Evolutionary conservation across 2,888 invertebrate species (phyloP).

Genomic region (Rhodophaea formosa): DNA sequence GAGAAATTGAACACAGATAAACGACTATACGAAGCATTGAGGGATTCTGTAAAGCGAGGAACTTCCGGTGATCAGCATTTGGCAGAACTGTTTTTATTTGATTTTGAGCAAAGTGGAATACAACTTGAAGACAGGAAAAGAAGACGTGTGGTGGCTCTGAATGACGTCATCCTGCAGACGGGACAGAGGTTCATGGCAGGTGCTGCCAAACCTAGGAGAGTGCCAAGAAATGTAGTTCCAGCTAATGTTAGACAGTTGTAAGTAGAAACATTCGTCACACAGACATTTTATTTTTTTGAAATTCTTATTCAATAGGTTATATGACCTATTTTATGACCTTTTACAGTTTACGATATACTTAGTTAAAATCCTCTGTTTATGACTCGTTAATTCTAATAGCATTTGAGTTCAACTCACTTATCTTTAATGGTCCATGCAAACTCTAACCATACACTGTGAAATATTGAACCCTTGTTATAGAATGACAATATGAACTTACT

Average conservation of each 20-base stretch:
- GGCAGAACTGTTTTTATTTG: slow-evolving; percentile 93
- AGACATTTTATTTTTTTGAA: no score
- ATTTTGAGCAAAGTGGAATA: slow-evolving; percentile 99
- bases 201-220: slow-evolving; percentile 84
- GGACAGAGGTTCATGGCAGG: slow-evolving; percentile 92
- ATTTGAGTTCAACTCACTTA: no score
- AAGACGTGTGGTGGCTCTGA: slow-evolving; percentile 89
- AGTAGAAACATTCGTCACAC: slow-evolving; percentile 53
- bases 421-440: no score
- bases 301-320: no score
- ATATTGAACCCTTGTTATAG: no score
- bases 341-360: no score
- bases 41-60: slow-evolving; percentile 84
- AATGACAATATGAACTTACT: no score
- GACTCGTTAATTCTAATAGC: no score
- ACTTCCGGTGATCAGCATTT: slow-evolving; percentile 94
- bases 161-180: slow-evolving; percentile 90
- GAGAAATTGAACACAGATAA: slow-evolving; percentile 98
- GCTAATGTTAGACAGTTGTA: slow-evolving; percentile 87
- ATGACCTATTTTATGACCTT: no score
- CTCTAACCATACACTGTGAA: no score
- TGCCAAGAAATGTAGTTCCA: slow-evolving; percentile 85
- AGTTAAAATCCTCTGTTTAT: no score
- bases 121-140: slow-evolving; percentile 90
- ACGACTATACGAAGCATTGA: slow-evolving; percentile 89